A percentile compares a stretch with the other conserved stretches of the same genome.
These are phyloP conservation scores for Nautilus pompilius DNA, from an alignment of 1,140 invertebrate species.

Conservation along the genomic window DNA sequence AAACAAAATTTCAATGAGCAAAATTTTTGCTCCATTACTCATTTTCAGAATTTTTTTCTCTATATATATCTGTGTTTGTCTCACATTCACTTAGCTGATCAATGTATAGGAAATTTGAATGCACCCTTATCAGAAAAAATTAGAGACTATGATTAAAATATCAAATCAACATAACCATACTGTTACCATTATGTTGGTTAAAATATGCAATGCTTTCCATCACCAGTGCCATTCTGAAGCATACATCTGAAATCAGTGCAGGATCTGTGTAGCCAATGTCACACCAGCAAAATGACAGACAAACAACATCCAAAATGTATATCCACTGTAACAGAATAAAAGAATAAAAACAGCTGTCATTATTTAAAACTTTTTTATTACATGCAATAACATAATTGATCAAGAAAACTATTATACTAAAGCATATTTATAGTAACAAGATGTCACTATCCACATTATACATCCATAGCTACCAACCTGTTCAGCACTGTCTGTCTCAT, in stretches of 20 bases:
- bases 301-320: slow-evolving; percentile 50
- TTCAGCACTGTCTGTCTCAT: too few species aligned
- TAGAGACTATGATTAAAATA: slow-evolving; percentile 1
- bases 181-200: slow-evolving; percentile 33
- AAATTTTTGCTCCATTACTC: too few species aligned
- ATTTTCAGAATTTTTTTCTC: too few species aligned
- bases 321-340: slow-evolving; percentile 55
- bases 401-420: too few species aligned
- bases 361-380: too few species aligned
- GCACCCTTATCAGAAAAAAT: neutral
- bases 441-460: too few species aligned
- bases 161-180: neutral
- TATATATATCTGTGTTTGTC: too few species aligned
- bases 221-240: slow-evolving; percentile 49
- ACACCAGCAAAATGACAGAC: slow-evolving; percentile 50
- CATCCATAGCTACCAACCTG: too few species aligned
- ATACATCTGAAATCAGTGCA: slow-evolving; percentile 49
- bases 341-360: too few species aligned
- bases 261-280: slow-evolving; percentile 51
- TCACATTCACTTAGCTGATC: neutral
- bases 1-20: too few species aligned
- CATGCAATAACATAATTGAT: too few species aligned
- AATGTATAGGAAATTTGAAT: neutral
- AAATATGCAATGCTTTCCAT: slow-evolving; percentile 49
- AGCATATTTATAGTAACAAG: too few species aligned